phyloP scores from a whole-genome alignment of 2,888 invertebrate species.

The Epinotia brunnichana region DNA sequence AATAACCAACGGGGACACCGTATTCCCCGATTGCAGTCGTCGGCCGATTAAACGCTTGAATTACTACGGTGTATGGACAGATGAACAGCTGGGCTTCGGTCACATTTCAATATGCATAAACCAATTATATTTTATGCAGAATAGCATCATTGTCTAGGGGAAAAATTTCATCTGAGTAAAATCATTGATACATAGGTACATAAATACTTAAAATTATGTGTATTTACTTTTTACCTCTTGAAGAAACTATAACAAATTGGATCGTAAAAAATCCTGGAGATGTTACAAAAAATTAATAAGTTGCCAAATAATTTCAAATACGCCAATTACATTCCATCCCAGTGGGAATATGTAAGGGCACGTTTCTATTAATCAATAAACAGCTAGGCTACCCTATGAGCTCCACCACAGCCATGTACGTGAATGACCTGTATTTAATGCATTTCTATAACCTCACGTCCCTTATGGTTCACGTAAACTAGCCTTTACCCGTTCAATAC shows the following conservation, averaged over 20 bases:
- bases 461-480: slow-evolving; percentile 13
- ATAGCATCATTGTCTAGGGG: not conserved
- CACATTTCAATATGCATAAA: slow-evolving; percentile 65
- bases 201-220: not conserved
- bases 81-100: slow-evolving; percentile 67
- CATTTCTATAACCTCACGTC: not conserved
- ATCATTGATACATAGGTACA: not conserved
- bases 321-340: not conserved
- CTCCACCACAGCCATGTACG: not conserved
- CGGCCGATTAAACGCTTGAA: slow-evolving; percentile 66
- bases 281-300: not conserved
- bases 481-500: slow-evolving; percentile 32
- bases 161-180: not conserved
- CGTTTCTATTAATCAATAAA: not conserved
- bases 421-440: not conserved
- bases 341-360: not conserved
- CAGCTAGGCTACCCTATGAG: not conserved
- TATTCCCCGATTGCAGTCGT: slow-evolving; percentile 51
- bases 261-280: not conserved
- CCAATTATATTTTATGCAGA: not conserved
- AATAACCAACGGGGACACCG: slow-evolving; percentile 28
- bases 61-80: slow-evolving; percentile 58
- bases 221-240: not conserved
- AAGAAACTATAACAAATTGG: not conserved
- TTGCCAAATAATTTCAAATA: not conserved